phyloP scores from a whole-genome alignment of 2,113 vertebrate species.

The Gobiocypris rarus region DNA sequence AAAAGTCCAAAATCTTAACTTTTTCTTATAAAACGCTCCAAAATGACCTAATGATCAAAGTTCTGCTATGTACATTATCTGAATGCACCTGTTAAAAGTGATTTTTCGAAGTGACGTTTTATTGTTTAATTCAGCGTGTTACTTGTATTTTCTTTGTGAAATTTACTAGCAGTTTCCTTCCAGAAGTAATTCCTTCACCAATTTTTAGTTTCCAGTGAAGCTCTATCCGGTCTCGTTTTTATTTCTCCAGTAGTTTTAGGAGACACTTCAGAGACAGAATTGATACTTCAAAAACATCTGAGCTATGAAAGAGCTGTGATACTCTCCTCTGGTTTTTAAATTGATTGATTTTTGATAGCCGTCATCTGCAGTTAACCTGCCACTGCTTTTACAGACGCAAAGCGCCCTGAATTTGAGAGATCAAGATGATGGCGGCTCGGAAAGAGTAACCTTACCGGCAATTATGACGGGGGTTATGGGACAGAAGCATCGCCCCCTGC shows the following conservation, averaged over 20 bases:
- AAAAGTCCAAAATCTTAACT: not conserved
- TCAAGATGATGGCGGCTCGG: not conserved
- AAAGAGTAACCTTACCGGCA: slow-evolving; percentile 44
- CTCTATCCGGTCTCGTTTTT: too few relatives aligned
- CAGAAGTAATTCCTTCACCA: not conserved
- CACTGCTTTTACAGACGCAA: not conserved
- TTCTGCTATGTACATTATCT: too few relatives aligned
- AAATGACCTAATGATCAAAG: too few relatives aligned
- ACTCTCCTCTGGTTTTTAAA: not conserved
- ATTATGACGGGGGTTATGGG: slow-evolving; percentile 39
- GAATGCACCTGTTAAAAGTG: too few relatives aligned
- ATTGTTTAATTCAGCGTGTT: not conserved
- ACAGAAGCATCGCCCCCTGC: slow-evolving; percentile 62
- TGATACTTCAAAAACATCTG: not conserved
- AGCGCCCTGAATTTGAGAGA: not conserved
- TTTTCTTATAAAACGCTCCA: too few relatives aligned
- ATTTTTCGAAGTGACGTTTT: too few relatives aligned
- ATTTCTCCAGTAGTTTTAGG: not conserved
- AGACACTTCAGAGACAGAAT: not conserved
- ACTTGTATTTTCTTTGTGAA: not conserved
- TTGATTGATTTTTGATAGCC: not conserved
- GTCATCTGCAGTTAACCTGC: not conserved
- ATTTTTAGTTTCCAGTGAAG: too few relatives aligned
- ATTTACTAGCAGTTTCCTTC: not conserved
- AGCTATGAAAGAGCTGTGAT: not conserved